Evolutionary conservation across 1,140 invertebrate species (phyloP).

Genomic region (Danaus plexippus): DNA sequence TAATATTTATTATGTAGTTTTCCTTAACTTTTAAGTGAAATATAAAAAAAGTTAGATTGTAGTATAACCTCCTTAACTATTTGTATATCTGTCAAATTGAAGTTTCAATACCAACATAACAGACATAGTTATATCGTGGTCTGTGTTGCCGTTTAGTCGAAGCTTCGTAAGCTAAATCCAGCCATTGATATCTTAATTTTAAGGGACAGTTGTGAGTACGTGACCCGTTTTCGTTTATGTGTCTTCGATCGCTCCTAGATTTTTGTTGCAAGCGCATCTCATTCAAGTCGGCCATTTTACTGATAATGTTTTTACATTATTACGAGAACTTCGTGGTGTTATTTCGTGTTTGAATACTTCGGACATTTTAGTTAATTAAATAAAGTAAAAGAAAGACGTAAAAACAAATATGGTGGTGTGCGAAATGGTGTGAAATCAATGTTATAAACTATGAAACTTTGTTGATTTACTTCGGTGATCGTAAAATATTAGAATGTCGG

Average conservation of each 20-base stretch:
- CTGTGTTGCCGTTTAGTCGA: constrained; percentile 47
- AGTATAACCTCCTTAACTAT: constrained; percentile 45
- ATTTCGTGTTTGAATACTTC: constrained; percentile 23
- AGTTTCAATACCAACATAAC: constrained; percentile 46
- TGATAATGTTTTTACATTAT: constrained; percentile 65
- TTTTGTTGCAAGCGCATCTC: constrained; percentile 65
- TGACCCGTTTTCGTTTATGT: constrained; percentile 59
- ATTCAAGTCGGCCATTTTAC: constrained; percentile 67
- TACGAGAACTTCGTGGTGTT: constrained; percentile 42
- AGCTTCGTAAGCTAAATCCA: constrained; percentile 53
- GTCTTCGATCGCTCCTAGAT: constrained; percentile 46
- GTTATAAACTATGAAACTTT: constrained; percentile 38
- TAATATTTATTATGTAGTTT: constrained; percentile 21
- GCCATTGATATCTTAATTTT: constrained; percentile 27
- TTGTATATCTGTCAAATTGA: constrained; percentile 47
- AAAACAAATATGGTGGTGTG: constrained; percentile 26
- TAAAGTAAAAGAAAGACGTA: constrained; percentile 9
- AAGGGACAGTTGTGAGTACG: constrained; percentile 50
- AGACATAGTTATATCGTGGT: constrained; percentile 35
- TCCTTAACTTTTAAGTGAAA: background rate
- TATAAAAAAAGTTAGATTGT: constrained; percentile 17
- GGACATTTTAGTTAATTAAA: constrained; percentile 10
- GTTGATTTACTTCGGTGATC: constrained; percentile 47
- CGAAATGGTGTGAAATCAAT: constrained; percentile 33
- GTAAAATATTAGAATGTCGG: constrained; percentile 46